Conservation (phyloP, 2,888 invertebrate genomes). For the Cremastinae sp. region DNA sequence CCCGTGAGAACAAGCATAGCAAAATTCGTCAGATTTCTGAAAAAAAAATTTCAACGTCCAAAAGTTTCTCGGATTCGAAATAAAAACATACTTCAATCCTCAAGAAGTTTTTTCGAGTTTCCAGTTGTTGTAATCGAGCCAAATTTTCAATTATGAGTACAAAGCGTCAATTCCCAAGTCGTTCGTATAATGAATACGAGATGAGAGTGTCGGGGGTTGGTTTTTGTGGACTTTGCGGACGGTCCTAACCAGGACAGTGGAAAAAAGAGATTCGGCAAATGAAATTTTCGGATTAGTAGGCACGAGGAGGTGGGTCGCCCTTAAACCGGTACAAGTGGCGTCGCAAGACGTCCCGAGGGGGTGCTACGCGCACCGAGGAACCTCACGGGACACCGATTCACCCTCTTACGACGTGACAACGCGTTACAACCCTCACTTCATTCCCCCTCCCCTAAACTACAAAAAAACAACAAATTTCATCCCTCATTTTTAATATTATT, state of each 20-base stretch:
- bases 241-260: conserved; percentile 65
- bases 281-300: conserved; percentile 80
- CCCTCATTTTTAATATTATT: conserved; percentile 1
- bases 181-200: conserved; percentile 70
- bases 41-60: no score
- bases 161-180: conserved; percentile 78
- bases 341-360: conserved; percentile 76
- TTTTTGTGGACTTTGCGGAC: conserved; percentile 48
- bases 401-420: conserved; percentile 67
- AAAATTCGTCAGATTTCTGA: no score
- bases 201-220: conserved; percentile 22
- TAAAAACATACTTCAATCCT: no score
- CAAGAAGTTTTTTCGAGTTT: neutral
- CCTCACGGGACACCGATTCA: conserved; percentile 52
- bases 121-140: conserved; percentile 67
- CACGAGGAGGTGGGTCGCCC: conserved; percentile 64
- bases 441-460: neutral
- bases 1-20: no score
- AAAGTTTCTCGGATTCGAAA: no score
- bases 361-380: conserved; percentile 73
- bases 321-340: conserved; percentile 73
- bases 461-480: neutral
- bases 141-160: conserved; percentile 79
- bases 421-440: conserved; percentile 24
- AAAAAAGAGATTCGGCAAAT: conserved; percentile 78